Evolutionary conservation across 1,140 invertebrate genomes (phyloP).

Genomic region (Samia ricini): DNA sequence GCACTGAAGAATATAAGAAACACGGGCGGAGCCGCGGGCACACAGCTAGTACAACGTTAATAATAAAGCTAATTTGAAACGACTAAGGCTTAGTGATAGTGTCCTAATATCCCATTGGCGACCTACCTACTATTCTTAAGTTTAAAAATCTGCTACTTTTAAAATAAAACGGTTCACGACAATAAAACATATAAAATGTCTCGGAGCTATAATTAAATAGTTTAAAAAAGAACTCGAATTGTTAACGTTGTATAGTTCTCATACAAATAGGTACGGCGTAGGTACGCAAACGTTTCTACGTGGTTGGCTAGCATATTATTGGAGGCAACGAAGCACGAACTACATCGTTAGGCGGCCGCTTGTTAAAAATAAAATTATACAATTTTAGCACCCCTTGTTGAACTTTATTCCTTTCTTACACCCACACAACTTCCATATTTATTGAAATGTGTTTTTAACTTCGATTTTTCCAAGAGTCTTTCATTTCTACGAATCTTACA

Average conservation of each 20-base stretch:
- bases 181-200: too few species aligned
- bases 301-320: constrained; percentile 50
- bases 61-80: too few species aligned
- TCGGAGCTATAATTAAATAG: background rate
- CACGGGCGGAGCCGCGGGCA: too few species aligned
- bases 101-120: too few species aligned
- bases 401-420: constrained; percentile 30
- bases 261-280: constrained; percentile 21
- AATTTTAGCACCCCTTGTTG: constrained; percentile 39
- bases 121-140: too few species aligned
- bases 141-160: background rate
- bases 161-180: background rate
- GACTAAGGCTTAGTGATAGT: too few species aligned
- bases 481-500: background rate
- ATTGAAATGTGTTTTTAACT: constrained; percentile 1
- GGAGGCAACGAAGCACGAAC: constrained; percentile 53
- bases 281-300: constrained; percentile 46
- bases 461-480: background rate
- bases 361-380: constrained; percentile 63
- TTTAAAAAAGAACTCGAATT: background rate
- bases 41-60: too few species aligned
- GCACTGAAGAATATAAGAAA: too few species aligned
- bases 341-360: constrained; percentile 45
- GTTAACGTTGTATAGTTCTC: background rate
- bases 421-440: background rate